A percentile compares a stretch with the other conserved stretches of the same genome.
These are phyloP conservation scores for Penaeus japonicus DNA, from an alignment of 1,140 invertebrate genomes.

Conservation along the genomic window DNA sequence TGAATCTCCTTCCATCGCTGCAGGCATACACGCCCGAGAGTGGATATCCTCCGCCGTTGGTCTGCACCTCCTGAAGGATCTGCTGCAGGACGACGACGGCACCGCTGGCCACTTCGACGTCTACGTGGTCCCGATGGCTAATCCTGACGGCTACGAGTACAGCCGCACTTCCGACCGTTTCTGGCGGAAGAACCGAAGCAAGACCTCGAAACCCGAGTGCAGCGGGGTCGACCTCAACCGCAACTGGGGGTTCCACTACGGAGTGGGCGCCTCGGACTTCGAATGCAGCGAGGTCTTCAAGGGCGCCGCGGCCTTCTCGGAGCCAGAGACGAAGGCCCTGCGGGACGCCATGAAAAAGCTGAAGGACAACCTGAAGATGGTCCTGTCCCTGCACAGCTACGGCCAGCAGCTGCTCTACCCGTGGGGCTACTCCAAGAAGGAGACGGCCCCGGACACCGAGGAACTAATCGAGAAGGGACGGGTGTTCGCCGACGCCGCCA, in stretches of 20 bases:
- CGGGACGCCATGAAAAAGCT: constrained; percentile 57
- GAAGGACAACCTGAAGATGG: constrained; percentile 76
- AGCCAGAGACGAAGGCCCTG: constrained; percentile 62
- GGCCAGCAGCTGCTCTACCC: constrained; percentile 87
- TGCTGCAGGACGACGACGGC: constrained; percentile 71
- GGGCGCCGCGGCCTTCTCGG: constrained; percentile 66
- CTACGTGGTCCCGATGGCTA: constrained; percentile 62
- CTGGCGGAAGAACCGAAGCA: constrained; percentile 60
- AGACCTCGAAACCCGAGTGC: constrained; percentile 34
- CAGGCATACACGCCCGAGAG: constrained; percentile 80
- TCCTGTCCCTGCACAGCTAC: constrained; percentile 80
- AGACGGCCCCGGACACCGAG: constrained; percentile 32
- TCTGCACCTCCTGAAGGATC: constrained; percentile 81
- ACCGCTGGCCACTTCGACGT: constrained; percentile 78
- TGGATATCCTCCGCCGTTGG: constrained; percentile 90
- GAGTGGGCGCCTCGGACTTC: constrained; percentile 73
- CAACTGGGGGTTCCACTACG: constrained; percentile 59
- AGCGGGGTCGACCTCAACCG: constrained; percentile 61
- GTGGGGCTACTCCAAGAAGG: constrained; percentile 76
- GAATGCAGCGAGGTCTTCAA: constrained; percentile 68
- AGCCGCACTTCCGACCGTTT: constrained; percentile 59
- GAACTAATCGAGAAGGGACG: constrained; percentile 32
- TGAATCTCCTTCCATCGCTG: constrained; percentile 63
- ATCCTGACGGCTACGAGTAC: constrained; percentile 60
- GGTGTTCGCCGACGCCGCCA: constrained; percentile 46